phyloP scores from a whole-genome alignment of 2,797 vertebrate species.

The Dendrocincla tyrannina region DNA sequence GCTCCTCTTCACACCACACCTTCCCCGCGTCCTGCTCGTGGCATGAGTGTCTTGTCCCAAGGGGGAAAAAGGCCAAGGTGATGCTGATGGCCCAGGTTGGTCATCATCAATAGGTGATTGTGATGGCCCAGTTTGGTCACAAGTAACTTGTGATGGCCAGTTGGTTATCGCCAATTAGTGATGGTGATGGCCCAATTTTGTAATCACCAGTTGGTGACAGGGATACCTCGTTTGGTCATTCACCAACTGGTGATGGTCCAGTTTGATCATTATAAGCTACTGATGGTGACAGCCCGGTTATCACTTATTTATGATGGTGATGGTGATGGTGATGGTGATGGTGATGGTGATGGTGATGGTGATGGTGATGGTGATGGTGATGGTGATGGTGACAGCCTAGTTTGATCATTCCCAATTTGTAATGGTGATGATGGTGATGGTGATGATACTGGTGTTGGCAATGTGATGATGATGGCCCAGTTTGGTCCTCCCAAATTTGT shows the following conservation, averaged over 20 bases:
- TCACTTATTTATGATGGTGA: neutral
- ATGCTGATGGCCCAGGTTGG: neutral
- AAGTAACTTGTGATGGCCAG: too few species aligned
- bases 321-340: neutral
- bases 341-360: too few species aligned
- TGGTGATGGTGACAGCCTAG: neutral
- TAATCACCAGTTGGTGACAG: neutral
- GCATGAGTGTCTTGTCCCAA: neutral
- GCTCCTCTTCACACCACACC: neutral
- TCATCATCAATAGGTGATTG: too few species aligned
- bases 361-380: too few species aligned
- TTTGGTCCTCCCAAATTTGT: too few species aligned
- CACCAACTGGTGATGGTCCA: too few species aligned
- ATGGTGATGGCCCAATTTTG: neutral
- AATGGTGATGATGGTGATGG: too few species aligned
- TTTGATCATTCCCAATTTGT: neutral
- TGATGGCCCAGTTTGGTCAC: too few species aligned
- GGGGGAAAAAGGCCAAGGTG: neutral
- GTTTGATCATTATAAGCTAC: too few species aligned
- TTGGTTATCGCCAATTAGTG: neutral
- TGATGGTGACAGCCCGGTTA: too few species aligned
- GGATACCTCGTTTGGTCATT: too few species aligned
- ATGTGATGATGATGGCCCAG: neutral
- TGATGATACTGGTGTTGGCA: too few species aligned
- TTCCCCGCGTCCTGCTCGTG: fast-evolving